These are phyloP conservation scores for Progne subis DNA, from an alignment of 2,113 vertebrate species.

Conservation along the genomic window DNA sequence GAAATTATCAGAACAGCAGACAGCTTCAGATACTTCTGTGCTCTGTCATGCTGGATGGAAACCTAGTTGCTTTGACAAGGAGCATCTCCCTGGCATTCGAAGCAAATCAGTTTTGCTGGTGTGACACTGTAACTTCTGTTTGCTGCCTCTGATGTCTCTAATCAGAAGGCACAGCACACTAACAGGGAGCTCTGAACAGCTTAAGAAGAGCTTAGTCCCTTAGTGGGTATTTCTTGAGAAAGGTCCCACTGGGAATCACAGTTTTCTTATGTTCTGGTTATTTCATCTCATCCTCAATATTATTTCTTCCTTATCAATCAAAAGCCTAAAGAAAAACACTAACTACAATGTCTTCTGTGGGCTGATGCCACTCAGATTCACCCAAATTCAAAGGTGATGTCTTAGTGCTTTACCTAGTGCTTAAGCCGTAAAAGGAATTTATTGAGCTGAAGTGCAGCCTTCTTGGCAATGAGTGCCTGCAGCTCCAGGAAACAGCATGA, in stretches of 20 bases:
- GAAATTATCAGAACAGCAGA: not conserved
- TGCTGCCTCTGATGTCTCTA: not conserved
- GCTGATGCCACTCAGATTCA: not conserved
- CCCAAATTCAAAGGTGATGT: not conserved
- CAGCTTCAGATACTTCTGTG: not conserved
- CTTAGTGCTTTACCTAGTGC: not conserved
- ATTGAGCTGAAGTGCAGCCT: not conserved
- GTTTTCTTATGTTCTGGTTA: not conserved
- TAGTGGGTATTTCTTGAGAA: not conserved
- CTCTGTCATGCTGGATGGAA: not conserved
- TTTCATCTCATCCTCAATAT: not conserved
- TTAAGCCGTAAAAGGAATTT: not conserved
- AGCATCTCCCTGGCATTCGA: not conserved
- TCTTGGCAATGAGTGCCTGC: not conserved
- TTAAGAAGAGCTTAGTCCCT: not conserved
- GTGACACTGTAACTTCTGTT: not conserved
- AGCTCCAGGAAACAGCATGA: constrained; percentile 48
- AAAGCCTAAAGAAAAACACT: not conserved
- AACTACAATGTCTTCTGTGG: not conserved
- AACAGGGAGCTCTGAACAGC: not conserved
- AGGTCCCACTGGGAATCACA: not conserved
- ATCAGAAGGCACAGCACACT: not conserved
- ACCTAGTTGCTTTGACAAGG: not conserved
- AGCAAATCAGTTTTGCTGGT: not conserved
- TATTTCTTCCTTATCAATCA: not conserved